Percentiles rank a stretch among this genome's conserved stretches.
phyloP scores from a whole-genome alignment of 2,797 vertebrate genomes.

The Buphagus erythrorhynchus region DNA sequence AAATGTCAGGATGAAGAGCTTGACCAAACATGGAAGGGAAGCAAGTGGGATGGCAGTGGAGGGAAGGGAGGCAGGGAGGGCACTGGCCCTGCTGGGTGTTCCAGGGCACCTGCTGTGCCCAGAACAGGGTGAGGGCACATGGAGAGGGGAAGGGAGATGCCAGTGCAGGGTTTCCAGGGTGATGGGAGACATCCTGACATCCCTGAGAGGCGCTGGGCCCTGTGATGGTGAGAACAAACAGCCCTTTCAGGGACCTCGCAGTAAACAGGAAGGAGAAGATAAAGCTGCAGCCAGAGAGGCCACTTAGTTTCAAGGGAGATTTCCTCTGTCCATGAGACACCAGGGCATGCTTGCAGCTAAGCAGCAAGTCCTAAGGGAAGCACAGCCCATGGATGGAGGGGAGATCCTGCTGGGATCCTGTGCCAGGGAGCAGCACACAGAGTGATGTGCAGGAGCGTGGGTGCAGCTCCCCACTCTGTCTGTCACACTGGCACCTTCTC shows the following conservation, averaged over 20 bases:
- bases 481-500: neutral
- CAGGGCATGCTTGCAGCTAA: neutral
- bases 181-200: neutral
- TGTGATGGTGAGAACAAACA: neutral
- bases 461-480: too few relatives aligned
- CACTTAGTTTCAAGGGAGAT: neutral
- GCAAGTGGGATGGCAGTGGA: neutral
- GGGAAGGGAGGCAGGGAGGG: neutral
- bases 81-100: neutral
- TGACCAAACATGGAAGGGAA: neutral
- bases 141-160: neutral
- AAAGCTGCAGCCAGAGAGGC: neutral
- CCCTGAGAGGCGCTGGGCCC: accelerated
- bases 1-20: neutral
- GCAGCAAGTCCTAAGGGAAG: neutral
- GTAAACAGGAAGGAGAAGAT: constrained; percentile 30
- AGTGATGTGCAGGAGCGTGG: accelerated
- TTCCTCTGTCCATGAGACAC: neutral
- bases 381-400: neutral
- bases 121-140: neutral
- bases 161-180: neutral
- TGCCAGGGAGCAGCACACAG: accelerated
- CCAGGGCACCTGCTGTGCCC: neutral
- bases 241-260: neutral
- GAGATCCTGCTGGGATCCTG: neutral